phyloP scores from a whole-genome alignment of 1,140 invertebrate genomes.

The Lineus longissimus region DNA sequence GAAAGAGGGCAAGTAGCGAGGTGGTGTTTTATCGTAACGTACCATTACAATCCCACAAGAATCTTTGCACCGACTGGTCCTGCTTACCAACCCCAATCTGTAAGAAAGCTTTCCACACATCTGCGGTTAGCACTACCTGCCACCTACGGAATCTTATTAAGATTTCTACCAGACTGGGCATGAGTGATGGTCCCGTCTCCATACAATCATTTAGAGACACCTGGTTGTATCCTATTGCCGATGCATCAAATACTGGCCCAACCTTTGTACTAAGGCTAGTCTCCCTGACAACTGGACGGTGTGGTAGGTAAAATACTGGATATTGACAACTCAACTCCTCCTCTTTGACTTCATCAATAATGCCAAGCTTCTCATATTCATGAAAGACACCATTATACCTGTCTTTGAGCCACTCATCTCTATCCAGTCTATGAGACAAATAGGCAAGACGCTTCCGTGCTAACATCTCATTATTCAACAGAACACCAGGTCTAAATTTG shows the following conservation, averaged over 20 bases:
- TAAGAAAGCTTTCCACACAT: slow-evolving; percentile 15
- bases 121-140: slow-evolving; percentile 4
- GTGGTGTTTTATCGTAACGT: no score
- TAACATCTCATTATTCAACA: no score
- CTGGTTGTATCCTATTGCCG: slow-evolving; percentile 25
- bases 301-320: slow-evolving; percentile 47
- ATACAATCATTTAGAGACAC: slow-evolving; percentile 45
- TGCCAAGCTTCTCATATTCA: neutral
- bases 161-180: slow-evolving; percentile 11
- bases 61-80: slow-evolving; percentile 7
- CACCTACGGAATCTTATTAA: slow-evolving; percentile 8
- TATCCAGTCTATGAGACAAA: no score
- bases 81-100: slow-evolving; percentile 10
- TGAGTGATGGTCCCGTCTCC: slow-evolving; percentile 21
- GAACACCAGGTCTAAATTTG: no score
- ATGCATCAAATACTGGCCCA: slow-evolving; percentile 49
- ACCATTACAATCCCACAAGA: slow-evolving; percentile 8
- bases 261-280: slow-evolving; percentile 39
- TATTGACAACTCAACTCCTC: neutral
- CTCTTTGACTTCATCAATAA: neutral
- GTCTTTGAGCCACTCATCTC: no score
- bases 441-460: no score
- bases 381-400: neutral
- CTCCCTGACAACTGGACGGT: slow-evolving; percentile 45
- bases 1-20: no score